Base-by-base conservation (phyloP, 1,140 invertebrate species). In the Anastrepha ludens region DNA sequence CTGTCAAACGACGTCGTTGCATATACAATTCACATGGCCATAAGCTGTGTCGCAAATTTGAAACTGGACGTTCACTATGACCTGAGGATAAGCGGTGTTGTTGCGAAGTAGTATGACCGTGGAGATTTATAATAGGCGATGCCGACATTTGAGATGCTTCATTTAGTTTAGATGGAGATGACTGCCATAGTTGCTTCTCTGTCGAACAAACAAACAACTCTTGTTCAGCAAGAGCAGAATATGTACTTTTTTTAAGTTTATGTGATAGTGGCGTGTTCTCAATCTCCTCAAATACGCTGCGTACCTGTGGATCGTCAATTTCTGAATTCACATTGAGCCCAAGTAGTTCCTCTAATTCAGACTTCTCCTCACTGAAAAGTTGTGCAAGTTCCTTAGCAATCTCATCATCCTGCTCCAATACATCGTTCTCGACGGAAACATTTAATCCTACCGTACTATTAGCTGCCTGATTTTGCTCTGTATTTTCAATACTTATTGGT, bases 1-100 rank as follows among this genome's bases (percentile, higher is more conserved):
- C 88, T 50, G 87, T 91, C 0, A 93, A 89, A 1, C 87, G 86
- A 1, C 89, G 89, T 2, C 89, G 88, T 59, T 92, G 91, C 0
- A 90, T 92, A 87, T 91, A 93, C 7, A 93, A 86, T 86, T 93
- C 92, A 58, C 92, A 93, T n/a, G 92, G 92, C 92, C 92, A 93
- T n/a, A 88, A 89, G 78, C 92, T 93, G 55, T 90, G 86, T 0
- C 90, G 86, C n/a, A 93, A 88, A 89, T 92, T 67, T 20, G 29
- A 17, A 85, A n/a, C 15, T 15, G 50, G 47, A 15, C 9, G 29
- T 74, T 50, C 85, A 13, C 17, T 81, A 20, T 29, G 47, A 29
- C 65, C 15, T 44, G 50, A 9, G 8, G 3, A 39, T 67, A n/a
- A n/a, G 47, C 17, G 29, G n/a, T 87, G 8, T 55, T n/a, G 44